Percentiles rank a stretch among this genome's conserved stretches.
Evolutionary conservation across 2,888 invertebrate genomes (phyloP).

Genomic region (Mesorhabditis spiculigera): DNA sequence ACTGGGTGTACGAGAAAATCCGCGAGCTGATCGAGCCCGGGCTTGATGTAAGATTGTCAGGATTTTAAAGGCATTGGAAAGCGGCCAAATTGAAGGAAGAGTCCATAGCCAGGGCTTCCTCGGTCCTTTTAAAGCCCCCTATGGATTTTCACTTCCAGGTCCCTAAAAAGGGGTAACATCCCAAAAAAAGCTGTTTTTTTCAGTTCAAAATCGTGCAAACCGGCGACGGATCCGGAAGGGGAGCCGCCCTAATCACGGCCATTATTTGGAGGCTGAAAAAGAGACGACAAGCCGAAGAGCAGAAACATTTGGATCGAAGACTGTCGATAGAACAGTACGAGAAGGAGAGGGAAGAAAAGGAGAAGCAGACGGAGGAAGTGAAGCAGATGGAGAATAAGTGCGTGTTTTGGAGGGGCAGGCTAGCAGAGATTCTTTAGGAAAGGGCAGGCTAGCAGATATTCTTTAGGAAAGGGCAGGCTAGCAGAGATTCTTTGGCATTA

Average conservation of each 20-base stretch:
- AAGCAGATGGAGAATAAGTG: neutral
- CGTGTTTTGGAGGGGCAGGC: neutral
- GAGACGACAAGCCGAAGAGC: neutral
- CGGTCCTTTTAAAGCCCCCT: too few species aligned
- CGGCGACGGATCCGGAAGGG: constrained; percentile 88
- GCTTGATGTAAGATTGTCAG: constrained; percentile 62
- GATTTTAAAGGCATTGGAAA: neutral
- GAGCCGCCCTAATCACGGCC: constrained; percentile 89
- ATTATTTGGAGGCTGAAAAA: constrained; percentile 62
- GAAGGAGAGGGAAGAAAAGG: neutral
- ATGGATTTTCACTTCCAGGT: too few species aligned
- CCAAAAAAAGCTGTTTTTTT: too few species aligned
- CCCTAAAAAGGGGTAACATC: too few species aligned
- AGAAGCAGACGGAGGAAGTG: neutral
- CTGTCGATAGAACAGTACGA: neutral
- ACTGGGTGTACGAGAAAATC: constrained; percentile 87
- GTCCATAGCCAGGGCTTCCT: too few species aligned
- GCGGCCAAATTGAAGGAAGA: neutral
- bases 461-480: too few species aligned
- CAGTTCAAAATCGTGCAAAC: constrained; percentile 83
- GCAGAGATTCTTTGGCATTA: too few species aligned
- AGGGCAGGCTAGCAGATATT: too few species aligned
- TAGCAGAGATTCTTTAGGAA: too few species aligned
- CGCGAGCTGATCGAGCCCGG: constrained; percentile 53
- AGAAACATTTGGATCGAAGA: neutral